Conservation (phyloP, 2,797 vertebrate genomes). For the Cossypha dichroa region DNA sequence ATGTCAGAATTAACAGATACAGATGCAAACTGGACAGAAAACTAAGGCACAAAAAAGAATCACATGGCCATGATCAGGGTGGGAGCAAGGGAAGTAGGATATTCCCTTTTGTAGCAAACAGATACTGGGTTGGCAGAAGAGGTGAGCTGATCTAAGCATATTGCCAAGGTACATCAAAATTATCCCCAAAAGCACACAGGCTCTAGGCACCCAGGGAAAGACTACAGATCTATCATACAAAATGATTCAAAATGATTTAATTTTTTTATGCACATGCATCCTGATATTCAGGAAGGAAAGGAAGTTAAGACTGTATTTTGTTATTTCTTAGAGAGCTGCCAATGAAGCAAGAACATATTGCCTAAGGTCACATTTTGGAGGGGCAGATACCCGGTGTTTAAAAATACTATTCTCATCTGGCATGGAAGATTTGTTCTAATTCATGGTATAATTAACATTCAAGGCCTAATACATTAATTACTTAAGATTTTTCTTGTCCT, state of each 20-base stretch:
- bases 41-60: not conserved
- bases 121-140: not conserved
- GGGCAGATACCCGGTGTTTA: not conserved
- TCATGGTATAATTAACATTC: slow-evolving; percentile 10
- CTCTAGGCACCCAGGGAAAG: not conserved
- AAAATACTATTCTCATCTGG: not conserved
- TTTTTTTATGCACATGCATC: not conserved
- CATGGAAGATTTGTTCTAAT: not conserved
- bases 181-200: not conserved
- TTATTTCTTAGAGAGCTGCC: not conserved
- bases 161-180: not conserved
- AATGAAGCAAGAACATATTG: not conserved
- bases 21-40: not conserved
- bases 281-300: not conserved
- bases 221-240: not conserved
- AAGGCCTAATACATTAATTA: slow-evolving; percentile 23
- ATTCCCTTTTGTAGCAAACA: not conserved
- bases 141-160: not conserved
- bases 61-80: not conserved
- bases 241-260: not conserved
- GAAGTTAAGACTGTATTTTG: not conserved
- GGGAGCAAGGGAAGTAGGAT: not conserved
- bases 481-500: not conserved
- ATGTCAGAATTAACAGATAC: not conserved
- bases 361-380: not conserved